These are phyloP conservation scores for Caenorhabditis sp. DNA, from an alignment of 2,888 invertebrate species.

Conservation along the genomic window DNA sequence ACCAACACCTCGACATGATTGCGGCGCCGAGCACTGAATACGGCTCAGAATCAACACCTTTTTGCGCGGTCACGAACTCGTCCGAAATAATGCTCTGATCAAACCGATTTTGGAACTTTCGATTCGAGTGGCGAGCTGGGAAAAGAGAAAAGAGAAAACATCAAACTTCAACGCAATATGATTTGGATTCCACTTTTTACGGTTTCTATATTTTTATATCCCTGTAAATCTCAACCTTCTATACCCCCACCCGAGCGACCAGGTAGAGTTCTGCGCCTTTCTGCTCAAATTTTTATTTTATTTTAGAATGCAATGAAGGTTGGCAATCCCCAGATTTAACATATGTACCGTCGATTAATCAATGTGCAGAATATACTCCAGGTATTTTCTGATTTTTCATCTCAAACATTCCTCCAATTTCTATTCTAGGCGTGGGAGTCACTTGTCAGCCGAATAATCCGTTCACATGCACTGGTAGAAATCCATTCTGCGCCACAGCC, in stretches of 20 bases:
- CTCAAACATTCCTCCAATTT: too few relatives aligned
- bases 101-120: slow-evolving; percentile 53
- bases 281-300: too few relatives aligned
- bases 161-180: slow-evolving; percentile 40
- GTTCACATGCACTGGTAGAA: slow-evolving; percentile 75
- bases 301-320: slow-evolving; percentile 71
- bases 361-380: slow-evolving; percentile 70
- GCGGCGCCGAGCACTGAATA: neutral
- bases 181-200: slow-evolving; percentile 17
- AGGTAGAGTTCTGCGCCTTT: slow-evolving; percentile 56
- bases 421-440: slow-evolving; percentile 68
- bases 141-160: neutral
- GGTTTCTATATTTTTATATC: slow-evolving; percentile 14
- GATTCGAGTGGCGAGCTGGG: slow-evolving; percentile 11
- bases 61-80: slow-evolving; percentile 63
- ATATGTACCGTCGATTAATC: slow-evolving; percentile 72
- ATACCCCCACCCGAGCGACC: slow-evolving; percentile 73
- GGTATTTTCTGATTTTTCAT: slow-evolving; percentile 58
- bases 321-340: slow-evolving; percentile 77
- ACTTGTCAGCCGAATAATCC: slow-evolving; percentile 71
- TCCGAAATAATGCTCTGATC: slow-evolving; percentile 44
- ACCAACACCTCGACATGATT: slow-evolving; percentile 53
- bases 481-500: slow-evolving; percentile 73
- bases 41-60: slow-evolving; percentile 57
- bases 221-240: slow-evolving; percentile 52